phyloP scores from a whole-genome alignment of 1,140 invertebrate genomes.

The Apis florea region DNA sequence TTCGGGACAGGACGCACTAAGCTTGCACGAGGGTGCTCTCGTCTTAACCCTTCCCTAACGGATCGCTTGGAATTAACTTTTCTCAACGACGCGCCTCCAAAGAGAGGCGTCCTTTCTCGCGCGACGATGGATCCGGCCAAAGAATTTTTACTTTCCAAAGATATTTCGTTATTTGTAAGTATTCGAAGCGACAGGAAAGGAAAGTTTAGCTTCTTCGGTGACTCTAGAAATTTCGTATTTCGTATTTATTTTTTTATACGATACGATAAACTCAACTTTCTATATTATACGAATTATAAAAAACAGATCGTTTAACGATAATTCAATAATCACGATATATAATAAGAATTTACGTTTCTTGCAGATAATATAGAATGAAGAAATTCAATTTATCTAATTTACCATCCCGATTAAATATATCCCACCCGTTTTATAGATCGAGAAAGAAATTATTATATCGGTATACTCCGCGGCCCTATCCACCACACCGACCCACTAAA shows the following conservation, averaged over 20 bases:
- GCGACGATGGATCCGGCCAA: too few relatives aligned
- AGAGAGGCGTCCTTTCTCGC: background rate
- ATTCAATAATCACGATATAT: too few relatives aligned
- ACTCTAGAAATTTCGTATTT: too few relatives aligned
- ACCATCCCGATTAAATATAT: background rate
- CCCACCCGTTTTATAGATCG: background rate
- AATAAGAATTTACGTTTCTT: too few relatives aligned
- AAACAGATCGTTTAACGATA: too few relatives aligned
- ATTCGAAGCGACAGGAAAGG: too few relatives aligned
- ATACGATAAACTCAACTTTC: too few relatives aligned
- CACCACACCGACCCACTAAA: background rate
- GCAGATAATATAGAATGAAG: too few relatives aligned
- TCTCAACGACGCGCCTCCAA: conserved; percentile 14
- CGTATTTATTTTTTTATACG: too few relatives aligned
- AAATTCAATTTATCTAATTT: background rate
- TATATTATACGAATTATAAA: too few relatives aligned
- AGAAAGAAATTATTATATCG: background rate
- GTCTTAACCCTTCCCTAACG: conserved; percentile 68
- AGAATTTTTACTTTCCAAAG: background rate
- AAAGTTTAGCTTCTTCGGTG: too few relatives aligned
- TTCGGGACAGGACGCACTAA: conserved; percentile 56
- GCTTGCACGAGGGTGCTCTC: conserved; percentile 55
- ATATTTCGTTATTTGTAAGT: background rate
- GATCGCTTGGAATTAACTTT: conserved; percentile 57
- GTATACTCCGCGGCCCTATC: background rate